phyloP scores from a whole-genome alignment of 1,140 invertebrate genomes.

The Drepana arcuata region DNA sequence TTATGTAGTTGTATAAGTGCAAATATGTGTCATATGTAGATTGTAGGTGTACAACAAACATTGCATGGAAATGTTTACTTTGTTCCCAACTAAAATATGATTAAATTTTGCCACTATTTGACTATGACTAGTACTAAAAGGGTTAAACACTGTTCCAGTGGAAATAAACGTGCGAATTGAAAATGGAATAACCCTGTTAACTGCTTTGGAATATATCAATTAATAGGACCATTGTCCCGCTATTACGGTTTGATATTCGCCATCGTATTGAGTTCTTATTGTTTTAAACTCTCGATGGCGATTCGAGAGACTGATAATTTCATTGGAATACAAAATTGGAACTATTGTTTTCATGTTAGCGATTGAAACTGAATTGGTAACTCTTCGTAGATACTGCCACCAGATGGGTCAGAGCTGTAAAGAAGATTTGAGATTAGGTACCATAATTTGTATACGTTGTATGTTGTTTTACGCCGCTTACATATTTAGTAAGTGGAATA shows the following conservation, averaged over 20 bases:
- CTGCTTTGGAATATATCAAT: slow-evolving; percentile 11
- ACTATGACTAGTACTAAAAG: slow-evolving; percentile 17
- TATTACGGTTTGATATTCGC: too few species aligned
- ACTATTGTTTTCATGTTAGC: not conserved
- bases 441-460: too few species aligned
- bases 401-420: too few species aligned
- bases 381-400: not conserved
- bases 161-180: slow-evolving; percentile 13
- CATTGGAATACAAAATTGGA: not conserved
- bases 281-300: not conserved
- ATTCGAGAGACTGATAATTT: not conserved
- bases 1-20: not conserved
- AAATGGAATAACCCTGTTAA: slow-evolving; percentile 14
- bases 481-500: too few species aligned
- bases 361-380: not conserved
- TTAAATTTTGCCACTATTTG: slow-evolving; percentile 16
- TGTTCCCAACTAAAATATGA: slow-evolving; percentile 11
- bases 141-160: slow-evolving; percentile 8
- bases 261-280: slow-evolving; percentile 3
- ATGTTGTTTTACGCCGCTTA: too few species aligned
- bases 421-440: too few species aligned
- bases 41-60: not conserved
- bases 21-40: not conserved
- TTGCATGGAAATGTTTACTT: slow-evolving; percentile 16
- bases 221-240: too few species aligned